Evolutionary conservation across 1,140 invertebrate species (phyloP).

Genomic region (Alviniconcha marisindica): DNA sequence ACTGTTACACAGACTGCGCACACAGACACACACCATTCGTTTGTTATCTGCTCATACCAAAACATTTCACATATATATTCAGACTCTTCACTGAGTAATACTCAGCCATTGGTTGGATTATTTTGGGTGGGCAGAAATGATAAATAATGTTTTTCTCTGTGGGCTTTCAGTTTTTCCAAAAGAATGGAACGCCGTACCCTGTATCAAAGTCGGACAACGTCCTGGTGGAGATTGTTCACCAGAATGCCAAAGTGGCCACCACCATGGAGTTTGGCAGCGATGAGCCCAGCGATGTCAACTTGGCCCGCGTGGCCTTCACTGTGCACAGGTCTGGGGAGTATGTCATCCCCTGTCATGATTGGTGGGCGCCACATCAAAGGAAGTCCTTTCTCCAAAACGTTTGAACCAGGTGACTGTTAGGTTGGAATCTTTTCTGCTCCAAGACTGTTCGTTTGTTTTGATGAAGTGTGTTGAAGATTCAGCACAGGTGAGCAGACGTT

Average conservation of each 20-base stretch:
- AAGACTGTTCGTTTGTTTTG: too few relatives aligned
- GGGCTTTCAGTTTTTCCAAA: conserved; percentile 90
- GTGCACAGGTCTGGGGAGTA: conserved; percentile 93
- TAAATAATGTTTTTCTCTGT: too few relatives aligned
- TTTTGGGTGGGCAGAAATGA: too few relatives aligned
- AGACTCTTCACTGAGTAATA: too few relatives aligned
- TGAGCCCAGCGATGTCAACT: conserved; percentile 83
- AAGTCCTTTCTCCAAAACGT: conserved; percentile 82
- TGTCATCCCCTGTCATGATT: conserved; percentile 89
- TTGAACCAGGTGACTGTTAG: conserved; percentile 84
- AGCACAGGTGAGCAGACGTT: too few relatives aligned
- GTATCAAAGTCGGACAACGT: conserved; percentile 94
- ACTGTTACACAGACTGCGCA: too few relatives aligned
- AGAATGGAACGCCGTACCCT: conserved; percentile 93
- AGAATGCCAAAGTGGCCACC: conserved; percentile 88
- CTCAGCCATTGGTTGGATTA: too few relatives aligned
- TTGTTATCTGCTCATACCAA: too few relatives aligned
- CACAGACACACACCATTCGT: too few relatives aligned
- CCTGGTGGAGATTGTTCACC: conserved; percentile 89
- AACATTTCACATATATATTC: too few relatives aligned
- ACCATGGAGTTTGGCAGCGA: conserved; percentile 89
- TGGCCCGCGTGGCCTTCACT: conserved; percentile 92
- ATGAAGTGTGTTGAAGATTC: too few relatives aligned
- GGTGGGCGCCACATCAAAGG: conserved; percentile 83
- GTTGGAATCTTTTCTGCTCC: too few relatives aligned